These are phyloP conservation scores for Tricholaema leucomelas DNA, from an alignment of 2,113 vertebrate species.

Conservation along the genomic window DNA sequence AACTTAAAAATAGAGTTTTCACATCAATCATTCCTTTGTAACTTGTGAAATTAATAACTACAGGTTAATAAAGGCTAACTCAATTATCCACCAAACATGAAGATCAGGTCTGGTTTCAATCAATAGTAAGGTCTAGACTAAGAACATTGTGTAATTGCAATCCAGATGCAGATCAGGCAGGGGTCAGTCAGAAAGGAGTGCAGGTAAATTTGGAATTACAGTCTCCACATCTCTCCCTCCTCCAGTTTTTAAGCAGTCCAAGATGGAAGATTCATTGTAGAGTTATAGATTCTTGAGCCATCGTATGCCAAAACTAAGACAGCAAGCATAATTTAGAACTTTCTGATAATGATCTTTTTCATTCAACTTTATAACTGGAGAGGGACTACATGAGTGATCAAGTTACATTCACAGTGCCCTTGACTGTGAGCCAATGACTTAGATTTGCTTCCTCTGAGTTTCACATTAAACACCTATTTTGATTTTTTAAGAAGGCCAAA, in stretches of 20 bases:
- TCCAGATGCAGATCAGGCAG: not conserved
- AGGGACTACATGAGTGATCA: not conserved
- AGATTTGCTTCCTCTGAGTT: not conserved
- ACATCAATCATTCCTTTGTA: slow-evolving; percentile 31
- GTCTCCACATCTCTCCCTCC: not conserved
- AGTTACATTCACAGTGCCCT: not conserved
- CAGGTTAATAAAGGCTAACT: slow-evolving; percentile 3
- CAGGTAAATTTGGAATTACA: not conserved
- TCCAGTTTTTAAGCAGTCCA: not conserved
- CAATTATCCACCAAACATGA: not conserved
- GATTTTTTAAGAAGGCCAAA: not conserved
- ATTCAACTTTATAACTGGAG: not conserved
- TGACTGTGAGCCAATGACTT: not conserved
- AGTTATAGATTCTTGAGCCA: not conserved
- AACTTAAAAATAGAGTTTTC: not conserved
- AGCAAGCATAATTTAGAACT: not conserved
- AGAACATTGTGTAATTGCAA: not conserved
- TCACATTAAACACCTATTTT: not conserved
- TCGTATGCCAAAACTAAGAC: not conserved
- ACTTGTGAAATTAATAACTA: not conserved
- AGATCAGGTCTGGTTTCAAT: slow-evolving; percentile 32
- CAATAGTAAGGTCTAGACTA: not conserved
- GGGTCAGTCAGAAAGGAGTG: not conserved
- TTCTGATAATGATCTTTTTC: not conserved
- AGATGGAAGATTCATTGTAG: not conserved